Conservation (phyloP, 1,140 invertebrate genomes). For the Hylaeus volcanicus region DNA sequence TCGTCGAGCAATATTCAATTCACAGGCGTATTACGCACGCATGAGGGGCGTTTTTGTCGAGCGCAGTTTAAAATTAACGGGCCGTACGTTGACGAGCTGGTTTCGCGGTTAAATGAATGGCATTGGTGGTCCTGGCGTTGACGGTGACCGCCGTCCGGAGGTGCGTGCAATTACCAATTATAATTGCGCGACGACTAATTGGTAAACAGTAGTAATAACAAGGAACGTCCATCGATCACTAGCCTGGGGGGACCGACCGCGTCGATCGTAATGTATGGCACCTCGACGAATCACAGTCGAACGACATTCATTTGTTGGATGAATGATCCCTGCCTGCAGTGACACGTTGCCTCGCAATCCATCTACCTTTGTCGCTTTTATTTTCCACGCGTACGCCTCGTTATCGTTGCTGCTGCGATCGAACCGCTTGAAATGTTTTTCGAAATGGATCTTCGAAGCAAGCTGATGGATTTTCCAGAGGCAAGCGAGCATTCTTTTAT, state of each 20-base stretch:
- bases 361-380: not conserved
- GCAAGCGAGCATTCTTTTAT: too few relatives aligned
- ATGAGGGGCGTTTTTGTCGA: not conserved
- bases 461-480: too few relatives aligned
- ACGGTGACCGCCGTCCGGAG: conserved; percentile 6
- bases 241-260: not conserved
- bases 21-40: not conserved
- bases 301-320: not conserved
- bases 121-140: conserved; percentile 2
- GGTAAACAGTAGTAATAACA: conserved; percentile 63
- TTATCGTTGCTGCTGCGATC: too few relatives aligned
- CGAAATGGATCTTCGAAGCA: too few relatives aligned
- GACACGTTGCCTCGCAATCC: not conserved
- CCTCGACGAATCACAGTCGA: not conserved
- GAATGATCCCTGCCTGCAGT: not conserved
- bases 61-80: conserved; percentile 46
- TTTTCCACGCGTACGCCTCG: not conserved
- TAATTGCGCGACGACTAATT: conserved; percentile 59
- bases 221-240: conserved; percentile 49
- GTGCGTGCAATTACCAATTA: conserved; percentile 58
- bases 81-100: not conserved
- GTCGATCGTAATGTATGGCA: conserved; percentile 37
- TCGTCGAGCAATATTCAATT: conserved; percentile 4
- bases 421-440: too few relatives aligned
- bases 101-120: conserved; percentile 24